Conservation (phyloP, 2,888 invertebrate genomes). For the Odontocolon sp. region DNA sequence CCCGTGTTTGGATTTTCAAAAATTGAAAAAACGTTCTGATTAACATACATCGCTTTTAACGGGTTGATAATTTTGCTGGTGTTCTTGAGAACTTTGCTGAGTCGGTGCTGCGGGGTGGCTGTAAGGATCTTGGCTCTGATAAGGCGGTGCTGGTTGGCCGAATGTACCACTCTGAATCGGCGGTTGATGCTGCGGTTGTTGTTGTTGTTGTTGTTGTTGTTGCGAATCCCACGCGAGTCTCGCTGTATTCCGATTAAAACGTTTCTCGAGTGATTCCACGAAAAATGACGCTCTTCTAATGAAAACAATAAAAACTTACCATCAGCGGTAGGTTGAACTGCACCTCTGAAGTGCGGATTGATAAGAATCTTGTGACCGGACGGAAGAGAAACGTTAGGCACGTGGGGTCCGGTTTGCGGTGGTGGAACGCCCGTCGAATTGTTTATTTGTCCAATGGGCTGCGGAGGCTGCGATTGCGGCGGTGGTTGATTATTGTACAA, state of each 20-base stretch:
- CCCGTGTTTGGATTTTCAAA: neutral
- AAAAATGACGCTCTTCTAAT: constrained; percentile 62
- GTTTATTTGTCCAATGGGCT: constrained; percentile 45
- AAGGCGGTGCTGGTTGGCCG: constrained; percentile 62
- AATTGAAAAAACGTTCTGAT: constrained; percentile 7
- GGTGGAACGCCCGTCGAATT: constrained; percentile 41
- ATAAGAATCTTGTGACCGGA: constrained; percentile 85
- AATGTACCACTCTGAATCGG: constrained; percentile 63
- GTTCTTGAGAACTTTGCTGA: constrained; percentile 64
- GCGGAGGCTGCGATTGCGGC: constrained; percentile 6
- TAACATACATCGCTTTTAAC: constrained; percentile 75
- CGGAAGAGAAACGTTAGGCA: constrained; percentile 72
- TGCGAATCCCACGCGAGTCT: constrained; percentile 75
- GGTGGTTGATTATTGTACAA: constrained; percentile 44
- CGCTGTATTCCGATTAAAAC: constrained; percentile 62
- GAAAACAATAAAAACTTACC: constrained; percentile 77
- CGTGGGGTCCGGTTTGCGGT: constrained; percentile 63
- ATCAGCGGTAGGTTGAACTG: constrained; percentile 83
- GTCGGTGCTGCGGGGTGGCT: constrained; percentile 66
- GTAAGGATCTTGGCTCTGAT: constrained; percentile 70
- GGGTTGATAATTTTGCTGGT: constrained; percentile 71
- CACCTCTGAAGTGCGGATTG: constrained; percentile 86
- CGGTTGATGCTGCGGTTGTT: constrained; percentile 55
- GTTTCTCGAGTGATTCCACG: neutral
- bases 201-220: constrained; percentile 66